Conservation (phyloP, 2,797 vertebrate species). For the Melanotaenia boesemani region DNA sequence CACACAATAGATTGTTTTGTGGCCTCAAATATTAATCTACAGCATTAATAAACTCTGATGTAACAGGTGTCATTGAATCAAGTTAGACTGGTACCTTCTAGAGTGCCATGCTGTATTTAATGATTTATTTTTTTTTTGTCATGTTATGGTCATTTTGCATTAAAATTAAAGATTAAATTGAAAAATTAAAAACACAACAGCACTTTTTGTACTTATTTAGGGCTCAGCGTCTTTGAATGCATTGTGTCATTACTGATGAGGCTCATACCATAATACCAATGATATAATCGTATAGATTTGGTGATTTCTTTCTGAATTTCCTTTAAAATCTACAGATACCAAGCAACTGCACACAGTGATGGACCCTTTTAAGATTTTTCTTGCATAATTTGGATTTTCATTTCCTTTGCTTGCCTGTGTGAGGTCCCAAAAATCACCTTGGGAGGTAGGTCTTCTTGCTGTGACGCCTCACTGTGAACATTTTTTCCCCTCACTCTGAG, state of each 20-base stretch:
- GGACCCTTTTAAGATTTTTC: constrained; percentile 28
- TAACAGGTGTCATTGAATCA: not conserved
- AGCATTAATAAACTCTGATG: not conserved
- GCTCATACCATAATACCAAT: not conserved
- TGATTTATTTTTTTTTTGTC: too few relatives aligned
- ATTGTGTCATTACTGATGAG: constrained; percentile 20
- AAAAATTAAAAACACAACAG: not conserved
- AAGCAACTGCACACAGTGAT: constrained; percentile 26
- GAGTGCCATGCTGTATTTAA: too few relatives aligned
- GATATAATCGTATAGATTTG: constrained; percentile 12
- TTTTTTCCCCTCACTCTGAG: constrained; percentile 27
- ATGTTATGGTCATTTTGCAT: not conserved
- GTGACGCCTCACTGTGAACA: constrained; percentile 44
- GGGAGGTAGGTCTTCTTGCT: constrained; percentile 27
- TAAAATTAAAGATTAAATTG: too few relatives aligned
- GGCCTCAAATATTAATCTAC: not conserved
- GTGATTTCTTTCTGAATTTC: constrained; percentile 13
- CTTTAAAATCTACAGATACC: constrained; percentile 12
- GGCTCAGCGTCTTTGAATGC: not conserved
- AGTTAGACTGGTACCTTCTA: not conserved
- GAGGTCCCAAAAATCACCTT: constrained; percentile 68
- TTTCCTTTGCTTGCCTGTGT: constrained; percentile 57
- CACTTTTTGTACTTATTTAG: constrained; percentile 5
- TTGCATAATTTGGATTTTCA: constrained; percentile 51
- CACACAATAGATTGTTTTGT: not conserved